These are phyloP conservation scores for Cactoblastis cactorum DNA, from an alignment of 2,888 invertebrate genomes.

Conservation along the genomic window DNA sequence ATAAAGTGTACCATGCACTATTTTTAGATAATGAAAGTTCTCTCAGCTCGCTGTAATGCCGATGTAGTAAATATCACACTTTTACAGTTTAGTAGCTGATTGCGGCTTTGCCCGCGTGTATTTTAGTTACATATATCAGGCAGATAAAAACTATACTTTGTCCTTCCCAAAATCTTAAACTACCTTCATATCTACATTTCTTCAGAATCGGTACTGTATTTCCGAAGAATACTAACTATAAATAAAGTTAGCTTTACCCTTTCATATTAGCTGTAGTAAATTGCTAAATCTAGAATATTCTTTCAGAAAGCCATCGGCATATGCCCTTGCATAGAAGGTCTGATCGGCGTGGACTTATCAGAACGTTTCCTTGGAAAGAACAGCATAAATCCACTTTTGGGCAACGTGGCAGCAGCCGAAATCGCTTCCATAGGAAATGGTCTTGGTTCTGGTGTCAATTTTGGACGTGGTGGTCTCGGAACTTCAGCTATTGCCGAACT, in stretches of 20 bases:
- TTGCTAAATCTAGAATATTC: background rate
- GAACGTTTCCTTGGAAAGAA: constrained; percentile 12
- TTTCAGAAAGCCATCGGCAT: constrained; percentile 10
- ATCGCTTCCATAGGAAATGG: background rate
- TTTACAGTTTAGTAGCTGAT: too few relatives aligned
- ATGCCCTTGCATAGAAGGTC: constrained; percentile 14
- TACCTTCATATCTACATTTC: too few relatives aligned
- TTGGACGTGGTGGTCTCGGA: background rate
- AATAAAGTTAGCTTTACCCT: background rate
- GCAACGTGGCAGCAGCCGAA: constrained; percentile 3
- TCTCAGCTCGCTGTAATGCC: too few relatives aligned
- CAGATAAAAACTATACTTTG: too few relatives aligned
- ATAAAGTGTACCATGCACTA: too few relatives aligned
- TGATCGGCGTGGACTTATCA: constrained; percentile 12
- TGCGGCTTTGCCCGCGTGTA: too few relatives aligned
- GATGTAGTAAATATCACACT: too few relatives aligned
- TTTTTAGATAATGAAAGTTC: too few relatives aligned
- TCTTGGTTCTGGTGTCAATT: background rate
- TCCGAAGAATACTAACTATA: background rate
- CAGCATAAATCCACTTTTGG: background rate
- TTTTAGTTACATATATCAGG: too few relatives aligned
- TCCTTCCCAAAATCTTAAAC: too few relatives aligned
- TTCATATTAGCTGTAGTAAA: too few relatives aligned
- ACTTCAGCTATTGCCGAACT: background rate
- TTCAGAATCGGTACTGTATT: too few relatives aligned